phyloP scores from a whole-genome alignment of 2,888 invertebrate species.

The Callosobruchus maculatus region DNA sequence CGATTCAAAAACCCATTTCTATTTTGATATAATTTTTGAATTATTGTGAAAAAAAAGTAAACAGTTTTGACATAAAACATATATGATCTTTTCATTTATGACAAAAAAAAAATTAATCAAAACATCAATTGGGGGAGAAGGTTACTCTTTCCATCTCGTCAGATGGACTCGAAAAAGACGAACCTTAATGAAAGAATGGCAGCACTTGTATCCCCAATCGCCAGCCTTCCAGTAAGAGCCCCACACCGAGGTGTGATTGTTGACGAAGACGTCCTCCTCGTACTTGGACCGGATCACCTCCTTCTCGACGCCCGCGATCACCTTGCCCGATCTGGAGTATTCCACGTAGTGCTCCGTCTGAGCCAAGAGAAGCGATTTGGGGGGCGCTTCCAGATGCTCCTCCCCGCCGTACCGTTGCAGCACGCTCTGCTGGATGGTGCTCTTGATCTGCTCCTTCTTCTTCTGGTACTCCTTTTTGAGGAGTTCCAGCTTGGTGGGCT shows the following conservation, averaged over 20 bases:
- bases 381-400: constrained; percentile 84
- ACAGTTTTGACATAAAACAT: too few species aligned
- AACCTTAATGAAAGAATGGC: constrained; percentile 81
- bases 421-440: constrained; percentile 77
- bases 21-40: too few species aligned
- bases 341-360: constrained; percentile 96
- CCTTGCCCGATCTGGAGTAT: constrained; percentile 89
- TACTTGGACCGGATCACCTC: constrained; percentile 81
- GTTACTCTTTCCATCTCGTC: too few species aligned
- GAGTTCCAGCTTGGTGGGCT: constrained; percentile 94
- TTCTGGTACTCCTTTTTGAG: constrained; percentile 85
- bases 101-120: too few species aligned
- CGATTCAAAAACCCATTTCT: too few species aligned
- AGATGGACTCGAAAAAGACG: too few species aligned
- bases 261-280: constrained; percentile 88
- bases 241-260: constrained; percentile 94
- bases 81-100: too few species aligned
- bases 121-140: too few species aligned
- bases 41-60: too few species aligned
- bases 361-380: constrained; percentile 82
- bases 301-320: constrained; percentile 84
- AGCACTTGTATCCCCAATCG: constrained; percentile 95
- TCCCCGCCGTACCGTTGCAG: constrained; percentile 93
- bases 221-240: constrained; percentile 94
- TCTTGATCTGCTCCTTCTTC: constrained; percentile 87